These are phyloP conservation scores for Gadus chalcogrammus DNA, from an alignment of 2,113 vertebrate genomes.

Conservation along the genomic window DNA sequence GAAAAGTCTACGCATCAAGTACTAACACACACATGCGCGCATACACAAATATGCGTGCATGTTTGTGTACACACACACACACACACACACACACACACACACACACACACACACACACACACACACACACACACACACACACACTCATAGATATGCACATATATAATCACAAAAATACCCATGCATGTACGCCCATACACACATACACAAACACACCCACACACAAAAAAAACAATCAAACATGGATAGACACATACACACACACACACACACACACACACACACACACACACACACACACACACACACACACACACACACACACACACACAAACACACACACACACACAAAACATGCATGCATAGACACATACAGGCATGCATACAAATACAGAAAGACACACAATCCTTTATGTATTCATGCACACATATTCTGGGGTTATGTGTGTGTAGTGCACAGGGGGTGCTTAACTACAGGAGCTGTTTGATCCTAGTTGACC, in stretches of 20 bases:
- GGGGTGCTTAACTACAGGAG: conserved; percentile 15
- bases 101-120: conserved; percentile 1
- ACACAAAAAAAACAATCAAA: too few species aligned
- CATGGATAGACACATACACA: too few species aligned
- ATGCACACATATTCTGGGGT: neutral
- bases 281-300: too few species aligned
- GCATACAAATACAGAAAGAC: too few species aligned
- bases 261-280: too few species aligned
- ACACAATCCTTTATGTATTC: too few species aligned
- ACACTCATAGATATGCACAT: too few species aligned
- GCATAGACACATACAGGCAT: neutral
- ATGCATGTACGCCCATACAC: too few species aligned
- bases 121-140: neutral
- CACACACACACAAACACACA: too few species aligned
- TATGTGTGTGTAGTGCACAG: neutral
- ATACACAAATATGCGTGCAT: conserved; percentile 14
- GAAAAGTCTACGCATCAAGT: conserved; percentile 12
- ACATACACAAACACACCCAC: too few species aligned
- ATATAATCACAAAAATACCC: too few species aligned
- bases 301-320: neutral
- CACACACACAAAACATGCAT: too few species aligned
- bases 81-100: conserved; percentile 4
- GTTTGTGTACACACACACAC: neutral
- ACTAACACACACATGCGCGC: conserved; percentile 23
- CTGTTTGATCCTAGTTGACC: conserved; percentile 57